phyloP scores from a whole-genome alignment of 2,888 invertebrate genomes.

The Agriopis marginaria region DNA sequence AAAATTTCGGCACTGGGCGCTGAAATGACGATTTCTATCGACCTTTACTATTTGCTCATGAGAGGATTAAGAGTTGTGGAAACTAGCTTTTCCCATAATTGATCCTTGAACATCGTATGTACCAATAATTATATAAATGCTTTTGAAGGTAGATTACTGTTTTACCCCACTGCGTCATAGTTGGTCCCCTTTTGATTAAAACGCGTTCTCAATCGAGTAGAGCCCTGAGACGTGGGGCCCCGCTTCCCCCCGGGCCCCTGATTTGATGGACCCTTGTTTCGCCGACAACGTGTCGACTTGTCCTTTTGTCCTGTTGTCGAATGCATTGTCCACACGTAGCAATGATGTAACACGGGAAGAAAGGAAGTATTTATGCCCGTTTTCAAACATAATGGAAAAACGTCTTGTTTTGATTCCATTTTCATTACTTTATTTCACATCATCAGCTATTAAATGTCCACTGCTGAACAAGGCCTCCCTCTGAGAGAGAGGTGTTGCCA shows the following conservation, averaged over 20 bases:
- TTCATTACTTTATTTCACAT: conserved; percentile 5
- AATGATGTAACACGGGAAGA: conserved; percentile 7
- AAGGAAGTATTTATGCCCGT: neutral
- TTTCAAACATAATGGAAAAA: neutral
- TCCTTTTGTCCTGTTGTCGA: conserved; percentile 21
- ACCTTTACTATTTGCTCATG: too few species aligned
- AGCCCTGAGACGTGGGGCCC: conserved; percentile 16
- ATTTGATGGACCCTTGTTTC: conserved; percentile 41
- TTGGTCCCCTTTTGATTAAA: conserved; percentile 50
- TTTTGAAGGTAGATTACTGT: conserved; percentile 13
- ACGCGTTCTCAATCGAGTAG: conserved; percentile 49
- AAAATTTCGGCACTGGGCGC: too few species aligned
- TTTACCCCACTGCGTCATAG: conserved; percentile 11
- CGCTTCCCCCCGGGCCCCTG: conserved; percentile 9
- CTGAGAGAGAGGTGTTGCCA: too few species aligned
- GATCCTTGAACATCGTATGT: too few species aligned
- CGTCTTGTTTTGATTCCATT: conserved; percentile 4
- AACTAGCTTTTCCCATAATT: too few species aligned
- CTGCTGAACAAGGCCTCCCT: too few species aligned
- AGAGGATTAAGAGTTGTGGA: too few species aligned
- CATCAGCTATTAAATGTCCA: too few species aligned
- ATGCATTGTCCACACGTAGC: conserved; percentile 23
- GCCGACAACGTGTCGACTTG: conserved; percentile 26
- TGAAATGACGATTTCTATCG: too few species aligned
- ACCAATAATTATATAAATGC: neutral